These are phyloP conservation scores for Drosophila busckii DNA, from an alignment of 1,140 invertebrate genomes.

Conservation along the genomic window DNA sequence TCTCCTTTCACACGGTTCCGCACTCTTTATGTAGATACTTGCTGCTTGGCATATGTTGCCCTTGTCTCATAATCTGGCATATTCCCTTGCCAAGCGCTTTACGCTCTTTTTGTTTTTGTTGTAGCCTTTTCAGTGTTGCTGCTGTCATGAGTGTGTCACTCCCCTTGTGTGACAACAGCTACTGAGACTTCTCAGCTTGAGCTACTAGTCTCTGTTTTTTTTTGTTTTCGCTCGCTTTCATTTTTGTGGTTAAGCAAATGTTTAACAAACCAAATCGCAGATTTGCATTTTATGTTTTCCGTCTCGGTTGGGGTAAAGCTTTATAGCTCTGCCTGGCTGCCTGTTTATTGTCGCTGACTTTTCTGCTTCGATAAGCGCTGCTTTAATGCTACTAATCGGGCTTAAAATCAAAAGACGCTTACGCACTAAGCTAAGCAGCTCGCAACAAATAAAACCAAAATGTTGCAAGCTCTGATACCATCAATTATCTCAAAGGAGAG, in stretches of 20 bases:
- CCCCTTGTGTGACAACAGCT: conserved; percentile 38
- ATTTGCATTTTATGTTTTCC: conserved; percentile 70
- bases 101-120: conserved; percentile 3
- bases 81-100: conserved; percentile 31
- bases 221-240: conserved; percentile 38
- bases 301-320: conserved; percentile 20
- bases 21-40: conserved; percentile 9
- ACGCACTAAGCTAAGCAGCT: conserved; percentile 10
- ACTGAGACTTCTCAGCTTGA: conserved; percentile 28
- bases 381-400: conserved; percentile 68
- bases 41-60: conserved; percentile 66
- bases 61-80: conserved; percentile 70
- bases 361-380: conserved; percentile 52
- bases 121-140: conserved; percentile 20
- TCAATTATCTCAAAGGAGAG: conserved; percentile 14
- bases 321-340: conserved; percentile 14
- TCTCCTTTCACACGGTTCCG: conserved; percentile 8
- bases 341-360: conserved; percentile 29
- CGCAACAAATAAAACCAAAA: background rate
- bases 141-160: conserved; percentile 51
- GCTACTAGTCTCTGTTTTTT: conserved; percentile 7
- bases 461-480: conserved; percentile 8
- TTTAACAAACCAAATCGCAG: conserved; percentile 74
- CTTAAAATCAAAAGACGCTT: conserved; percentile 60
- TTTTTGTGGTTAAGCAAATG: conserved; percentile 75